Base-by-base conservation (phyloP, 2,113 vertebrate genomes). In the Acinonyx jubatus region DNA sequence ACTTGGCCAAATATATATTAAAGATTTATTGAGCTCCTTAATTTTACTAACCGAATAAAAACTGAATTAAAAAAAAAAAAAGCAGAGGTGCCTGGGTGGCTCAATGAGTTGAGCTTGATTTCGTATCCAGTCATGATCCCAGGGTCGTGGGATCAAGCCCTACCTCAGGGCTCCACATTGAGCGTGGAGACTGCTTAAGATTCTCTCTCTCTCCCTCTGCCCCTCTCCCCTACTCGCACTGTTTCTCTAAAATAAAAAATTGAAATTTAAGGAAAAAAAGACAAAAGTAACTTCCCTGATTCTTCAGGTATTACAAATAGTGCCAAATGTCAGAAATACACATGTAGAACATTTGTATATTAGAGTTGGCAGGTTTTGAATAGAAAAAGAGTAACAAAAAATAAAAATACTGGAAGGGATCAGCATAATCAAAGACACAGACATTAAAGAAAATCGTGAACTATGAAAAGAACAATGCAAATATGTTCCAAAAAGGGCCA, bases 41-140 rank as follows among this genome's bases (percentile, higher is more conserved):
- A 82, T 73, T 97, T 97, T 48, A 87, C 55, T 81, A 95, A 90
- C 4, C 3, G 52, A n/a, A 76, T 41, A 25, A 48, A 89, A 84
- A 96, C 18, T 83, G 7, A 91, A 68, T 55, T 48, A 33, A 38
- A 76, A 61, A 57, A 61, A 23, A 45, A 6, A 25, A 61, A 61
- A 61, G 57, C 8, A 61, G 57, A 61, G 21, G 18, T 61, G 57
- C 21, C 57, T 61, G 21, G 21, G 21, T 61, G 21, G 57, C 57
- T 55, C 52, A 55, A 16, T 55, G 15, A 55, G 15, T 55, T 61
- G 57, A 61, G 21, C 23, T 61, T 61, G 57, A 61, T 61, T 61
- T 61, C 3, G 2, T 23, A 61, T 61, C 57, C 57, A 61, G 57
- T 61, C 57, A 61, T 61, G 57, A 61, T 61, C 21, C 8, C 57